A percentile compares a stretch with the other conserved stretches of the same genome.
Conservation (phyloP, 2,888 invertebrate species). For the Archips xylosteana region DNA sequence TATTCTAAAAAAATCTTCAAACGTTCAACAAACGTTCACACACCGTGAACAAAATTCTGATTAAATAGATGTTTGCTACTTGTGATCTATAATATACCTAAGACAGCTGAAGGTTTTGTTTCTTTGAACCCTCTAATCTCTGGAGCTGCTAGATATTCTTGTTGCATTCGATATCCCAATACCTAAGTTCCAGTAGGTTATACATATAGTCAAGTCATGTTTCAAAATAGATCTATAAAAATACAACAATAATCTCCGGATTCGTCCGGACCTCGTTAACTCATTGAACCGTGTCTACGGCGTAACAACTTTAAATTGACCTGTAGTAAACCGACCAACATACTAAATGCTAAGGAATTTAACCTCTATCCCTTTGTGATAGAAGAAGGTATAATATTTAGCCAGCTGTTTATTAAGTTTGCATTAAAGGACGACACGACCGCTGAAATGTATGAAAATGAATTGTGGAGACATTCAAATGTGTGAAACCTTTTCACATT, state of each 20-base stretch:
- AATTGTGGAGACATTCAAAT: neutral
- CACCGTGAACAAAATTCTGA: too few species aligned
- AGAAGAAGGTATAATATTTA: neutral
- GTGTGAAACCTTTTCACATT: neutral
- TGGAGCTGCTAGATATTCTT: too few species aligned
- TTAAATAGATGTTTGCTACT: too few species aligned
- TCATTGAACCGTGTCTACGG: slow-evolving; percentile 33
- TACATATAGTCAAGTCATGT: neutral
- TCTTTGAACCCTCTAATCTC: too few species aligned
- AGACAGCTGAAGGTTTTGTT: too few species aligned
- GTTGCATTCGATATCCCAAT: too few species aligned
- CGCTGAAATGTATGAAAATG: neutral
- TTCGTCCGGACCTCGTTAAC: slow-evolving; percentile 30
- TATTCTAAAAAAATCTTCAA: too few species aligned
- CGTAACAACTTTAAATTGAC: slow-evolving; percentile 18
- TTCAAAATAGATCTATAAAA: slow-evolving; percentile 5
- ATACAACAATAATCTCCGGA: slow-evolving; percentile 26
- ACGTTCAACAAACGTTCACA: too few species aligned
- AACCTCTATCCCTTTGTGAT: neutral
- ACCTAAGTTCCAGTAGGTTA: too few species aligned
- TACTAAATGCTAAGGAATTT: slow-evolving; percentile 6
- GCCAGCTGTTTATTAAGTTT: neutral
- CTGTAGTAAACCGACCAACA: neutral
- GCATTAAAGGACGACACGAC: neutral
- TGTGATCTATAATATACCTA: too few species aligned